Evolutionary conservation across 2,888 invertebrate species (phyloP).

Genomic region (Synergus gifuensis): DNA sequence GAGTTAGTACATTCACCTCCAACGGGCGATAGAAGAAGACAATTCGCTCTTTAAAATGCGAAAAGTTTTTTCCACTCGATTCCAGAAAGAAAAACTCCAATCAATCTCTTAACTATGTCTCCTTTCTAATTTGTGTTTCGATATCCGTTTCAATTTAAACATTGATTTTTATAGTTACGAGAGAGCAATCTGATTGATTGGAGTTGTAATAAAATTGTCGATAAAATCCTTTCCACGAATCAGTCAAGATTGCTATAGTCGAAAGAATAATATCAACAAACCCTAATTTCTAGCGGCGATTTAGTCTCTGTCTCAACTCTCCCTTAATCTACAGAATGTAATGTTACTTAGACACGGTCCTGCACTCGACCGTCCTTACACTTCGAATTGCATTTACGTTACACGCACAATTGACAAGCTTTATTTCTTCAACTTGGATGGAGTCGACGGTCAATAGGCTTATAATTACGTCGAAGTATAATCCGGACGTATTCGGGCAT

Average conservation of each 20-base stretch:
- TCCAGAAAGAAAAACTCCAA: constrained; percentile 12
- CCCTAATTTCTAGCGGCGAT: constrained; percentile 33
- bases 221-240: constrained; percentile 18
- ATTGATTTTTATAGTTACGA: background rate
- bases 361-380: constrained; percentile 41
- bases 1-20: constrained; percentile 38
- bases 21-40: constrained; percentile 5
- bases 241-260: background rate
- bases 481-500: constrained; percentile 31
- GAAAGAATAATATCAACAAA: constrained; percentile 16
- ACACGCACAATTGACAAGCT: constrained; percentile 57
- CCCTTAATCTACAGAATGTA: constrained; percentile 40
- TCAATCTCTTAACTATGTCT: constrained; percentile 27
- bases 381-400: constrained; percentile 46
- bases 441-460: constrained; percentile 39
- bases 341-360: constrained; percentile 39
- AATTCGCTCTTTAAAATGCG: constrained; percentile 28
- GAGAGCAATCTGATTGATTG: constrained; percentile 11
- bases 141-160: background rate
- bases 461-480: constrained; percentile 41
- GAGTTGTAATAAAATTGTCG: constrained; percentile 10
- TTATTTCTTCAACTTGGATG: constrained; percentile 44
- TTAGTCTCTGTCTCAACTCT: constrained; percentile 41
- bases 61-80: constrained; percentile 26
- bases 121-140: background rate